A percentile compares a stretch with the other conserved stretches of the same genome.
Evolutionary conservation across 2,113 vertebrate species (phyloP).

Genomic region (Pluvianellus socialis): DNA sequence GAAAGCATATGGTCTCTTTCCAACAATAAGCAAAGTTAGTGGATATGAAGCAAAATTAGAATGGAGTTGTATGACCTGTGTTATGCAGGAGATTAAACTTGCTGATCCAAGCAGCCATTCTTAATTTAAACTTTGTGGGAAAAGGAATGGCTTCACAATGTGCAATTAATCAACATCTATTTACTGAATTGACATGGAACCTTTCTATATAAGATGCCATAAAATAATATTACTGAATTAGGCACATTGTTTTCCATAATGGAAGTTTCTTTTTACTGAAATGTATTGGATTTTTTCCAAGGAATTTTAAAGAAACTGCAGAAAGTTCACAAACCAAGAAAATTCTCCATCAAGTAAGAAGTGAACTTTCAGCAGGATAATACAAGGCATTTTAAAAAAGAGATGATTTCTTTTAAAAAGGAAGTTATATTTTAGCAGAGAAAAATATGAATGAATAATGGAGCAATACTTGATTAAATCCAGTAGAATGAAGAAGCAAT

Average conservation of each 20-base stretch:
- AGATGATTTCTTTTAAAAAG: neutral
- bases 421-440: neutral
- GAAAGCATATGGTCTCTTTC: neutral
- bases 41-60: neutral
- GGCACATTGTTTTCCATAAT: neutral
- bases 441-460: neutral
- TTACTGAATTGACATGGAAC: neutral
- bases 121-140: constrained; percentile 4
- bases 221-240: neutral
- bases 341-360: neutral
- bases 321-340: neutral
- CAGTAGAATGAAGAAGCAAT: neutral
- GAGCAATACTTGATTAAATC: neutral
- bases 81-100: neutral
- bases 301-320: neutral
- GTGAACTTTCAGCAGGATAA: neutral
- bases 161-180: constrained; percentile 10
- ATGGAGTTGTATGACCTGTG: neutral
- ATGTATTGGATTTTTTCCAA: neutral
- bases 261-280: neutral
- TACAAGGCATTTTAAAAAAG: neutral
- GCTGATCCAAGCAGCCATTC: constrained; percentile 17
- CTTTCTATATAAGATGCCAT: neutral
- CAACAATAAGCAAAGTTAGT: neutral
- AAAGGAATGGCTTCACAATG: neutral